Base-by-base conservation (phyloP, 2,113 vertebrate genomes). In the Pteronura brasiliensis region DNA sequence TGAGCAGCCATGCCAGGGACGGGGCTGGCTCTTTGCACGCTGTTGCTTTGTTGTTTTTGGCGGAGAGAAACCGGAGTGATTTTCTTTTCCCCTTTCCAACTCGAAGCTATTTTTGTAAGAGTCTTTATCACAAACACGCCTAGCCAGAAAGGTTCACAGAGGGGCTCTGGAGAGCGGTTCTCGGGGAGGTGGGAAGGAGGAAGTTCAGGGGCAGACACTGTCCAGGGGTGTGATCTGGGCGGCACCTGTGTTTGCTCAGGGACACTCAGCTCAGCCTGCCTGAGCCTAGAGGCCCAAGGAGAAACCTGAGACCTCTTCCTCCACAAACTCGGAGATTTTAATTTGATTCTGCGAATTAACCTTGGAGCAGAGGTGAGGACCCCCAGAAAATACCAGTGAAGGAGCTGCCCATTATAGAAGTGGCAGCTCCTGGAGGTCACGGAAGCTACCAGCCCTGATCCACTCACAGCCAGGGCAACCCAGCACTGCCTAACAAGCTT, bases 91-190 rank as follows among this genome's bases (percentile, higher is more conserved):
- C 87, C 87, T 80, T 90, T 93, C 89, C 89, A 92, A 80, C 42
- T 77, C 69, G 86, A 77, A 93, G 49, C 86, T 97, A 55, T 84
- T 97, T 97, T 80, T 79, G 20, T 97, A 61, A 80, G 21, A 44
- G 49, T 67, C 92, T 95, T 90, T 85, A 82, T 92, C 49, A 27
- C 23, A 47, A 86, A 31, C 17, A 42, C 0, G 7, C 36, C 79
- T 52, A 14, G 42, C 17, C 20, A 80, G 47, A 57, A 67, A 52
- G 44, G 52, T 52, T 18, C 34, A n/a, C 21, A 15, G 17, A 36
- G 29, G 63, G 21, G 39, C 42, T 90, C 80, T 59, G 61, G 63
- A 59, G 6, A 82, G 42, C 36, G 94, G 92, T 29, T 80, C 42
- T 57, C 13, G 12, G 29, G 6, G 23, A 95, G 31, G 71, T 8